Conservation (phyloP, 2,888 invertebrate species). For the Arctia plantaginis region DNA sequence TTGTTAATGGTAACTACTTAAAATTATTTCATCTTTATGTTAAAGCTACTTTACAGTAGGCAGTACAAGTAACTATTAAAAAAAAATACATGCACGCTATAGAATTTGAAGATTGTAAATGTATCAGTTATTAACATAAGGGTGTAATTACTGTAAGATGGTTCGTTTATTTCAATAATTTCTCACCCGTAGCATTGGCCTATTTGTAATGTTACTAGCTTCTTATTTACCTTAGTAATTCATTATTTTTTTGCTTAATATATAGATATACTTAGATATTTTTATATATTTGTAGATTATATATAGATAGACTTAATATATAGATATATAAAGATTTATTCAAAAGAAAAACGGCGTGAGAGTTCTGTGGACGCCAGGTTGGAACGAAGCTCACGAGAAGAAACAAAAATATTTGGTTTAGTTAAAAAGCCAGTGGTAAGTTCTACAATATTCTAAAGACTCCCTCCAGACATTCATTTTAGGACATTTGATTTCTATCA, state of each 20-base stretch:
- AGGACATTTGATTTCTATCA: background rate
- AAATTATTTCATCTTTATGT: slow-evolving; percentile 28
- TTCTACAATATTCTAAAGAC: background rate
- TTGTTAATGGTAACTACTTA: slow-evolving; percentile 50
- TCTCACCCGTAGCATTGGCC: too few relatives aligned
- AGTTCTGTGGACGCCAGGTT: too few relatives aligned
- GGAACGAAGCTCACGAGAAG: too few relatives aligned
- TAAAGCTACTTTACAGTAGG: background rate
- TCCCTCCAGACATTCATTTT: background rate
- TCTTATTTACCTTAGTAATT: too few relatives aligned
- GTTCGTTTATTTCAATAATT: background rate
- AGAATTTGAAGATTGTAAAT: background rate
- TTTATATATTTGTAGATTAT: too few relatives aligned
- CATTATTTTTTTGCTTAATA: too few relatives aligned
- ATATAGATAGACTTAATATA: too few relatives aligned
- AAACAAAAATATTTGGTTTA: background rate
- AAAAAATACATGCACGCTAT: too few relatives aligned
- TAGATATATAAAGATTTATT: too few relatives aligned
- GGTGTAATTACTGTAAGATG: background rate
- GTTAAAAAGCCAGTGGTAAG: background rate
- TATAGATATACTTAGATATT: too few relatives aligned
- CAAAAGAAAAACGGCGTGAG: too few relatives aligned
- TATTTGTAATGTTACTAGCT: too few relatives aligned
- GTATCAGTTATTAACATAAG: background rate
- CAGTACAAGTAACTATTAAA: background rate